Base-by-base conservation (phyloP, 2,888 invertebrate species). In the Opisthograptis luteolata region DNA sequence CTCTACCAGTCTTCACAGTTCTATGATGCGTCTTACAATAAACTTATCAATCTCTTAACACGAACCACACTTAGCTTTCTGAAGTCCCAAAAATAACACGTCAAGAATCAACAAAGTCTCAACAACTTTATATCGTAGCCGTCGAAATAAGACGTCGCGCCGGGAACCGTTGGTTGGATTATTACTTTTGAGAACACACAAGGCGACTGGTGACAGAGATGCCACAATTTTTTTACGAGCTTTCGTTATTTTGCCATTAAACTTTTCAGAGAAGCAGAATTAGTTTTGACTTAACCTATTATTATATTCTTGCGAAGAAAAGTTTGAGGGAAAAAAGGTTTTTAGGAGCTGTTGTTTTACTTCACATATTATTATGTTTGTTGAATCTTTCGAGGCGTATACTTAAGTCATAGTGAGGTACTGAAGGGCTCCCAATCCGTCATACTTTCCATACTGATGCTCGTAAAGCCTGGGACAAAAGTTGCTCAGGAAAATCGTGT, bases 181-280 rank as follows among this genome's bases (percentile, higher is more conserved):
- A 50, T 50, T 51, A 44, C 44, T 51, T 45, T 45, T 30, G 32
- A 40, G 34, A 28, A 28, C 39, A 34, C 28, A 20, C 32, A 31
- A 31, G 43, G 39, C 15, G 32, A 19, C 15, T 14, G 15, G 32
- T 35, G 43, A 42, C 50, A 34, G 28, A 13, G 35, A 39, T 9
- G n/a, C 44, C 35, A 30, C 44, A 30, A 35, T 45, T 45, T 35
- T 51, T 51, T 44, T 51, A 51, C 45, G 44, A 40, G 35, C 44
- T 34, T 41, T 36, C 44, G 15, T 51, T 45, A 50, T 50, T 39
- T 44, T 24, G 39, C 10, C 17, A 32, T 50, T 44, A 39, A 51
- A 51, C 50, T 51, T 51, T 40, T 15, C 28, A 34, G n/a, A 36
- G 45, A 31, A 22, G 25, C 44, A 7, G 39, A 40, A 51, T 51